Conservation (phyloP, 2,113 vertebrate species). For the Oncorhynchus tshawytscha region DNA sequence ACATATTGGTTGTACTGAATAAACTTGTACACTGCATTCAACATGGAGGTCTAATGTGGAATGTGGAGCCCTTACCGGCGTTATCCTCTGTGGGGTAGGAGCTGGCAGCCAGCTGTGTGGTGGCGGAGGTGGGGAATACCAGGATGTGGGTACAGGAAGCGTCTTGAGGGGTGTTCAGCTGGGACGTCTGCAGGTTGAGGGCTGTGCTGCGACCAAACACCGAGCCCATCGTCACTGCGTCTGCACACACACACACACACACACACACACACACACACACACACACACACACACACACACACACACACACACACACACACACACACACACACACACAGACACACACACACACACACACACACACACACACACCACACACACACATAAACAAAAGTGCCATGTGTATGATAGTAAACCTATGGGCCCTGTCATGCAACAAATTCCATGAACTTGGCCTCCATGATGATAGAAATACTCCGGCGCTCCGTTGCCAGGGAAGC, state of each 20-base stretch:
- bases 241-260: slow-evolving; percentile 58
- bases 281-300: slow-evolving; percentile 8
- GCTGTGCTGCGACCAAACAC: slow-evolving; percentile 96
- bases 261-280: background rate
- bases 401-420: slow-evolving; percentile 17
- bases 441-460: slow-evolving; percentile 26
- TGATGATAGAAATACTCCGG: slow-evolving; percentile 23
- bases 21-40: too few relatives aligned
- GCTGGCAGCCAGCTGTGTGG: slow-evolving; percentile 91
- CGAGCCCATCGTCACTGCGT: slow-evolving; percentile 96
- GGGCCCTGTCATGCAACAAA: slow-evolving; percentile 15
- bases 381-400: slow-evolving; percentile 2
- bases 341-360: slow-evolving; percentile 9
- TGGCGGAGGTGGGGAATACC: slow-evolving; percentile 96
- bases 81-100: slow-evolving; percentile 94
- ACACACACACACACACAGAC: slow-evolving; percentile 11
- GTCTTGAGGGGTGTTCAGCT: slow-evolving; percentile 96
- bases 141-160: slow-evolving; percentile 97
- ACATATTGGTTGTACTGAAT: too few relatives aligned
- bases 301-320: slow-evolving; percentile 10
- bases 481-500: slow-evolving; percentile 40
- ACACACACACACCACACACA: slow-evolving; percentile 7
- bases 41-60: too few relatives aligned
- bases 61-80: slow-evolving; percentile 74
- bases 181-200: slow-evolving; percentile 93